Percentiles rank a stretch among this genome's conserved stretches.
Evolutionary conservation across 2,797 vertebrate species (phyloP).

Genomic region (Calcarius lapponicus): DNA sequence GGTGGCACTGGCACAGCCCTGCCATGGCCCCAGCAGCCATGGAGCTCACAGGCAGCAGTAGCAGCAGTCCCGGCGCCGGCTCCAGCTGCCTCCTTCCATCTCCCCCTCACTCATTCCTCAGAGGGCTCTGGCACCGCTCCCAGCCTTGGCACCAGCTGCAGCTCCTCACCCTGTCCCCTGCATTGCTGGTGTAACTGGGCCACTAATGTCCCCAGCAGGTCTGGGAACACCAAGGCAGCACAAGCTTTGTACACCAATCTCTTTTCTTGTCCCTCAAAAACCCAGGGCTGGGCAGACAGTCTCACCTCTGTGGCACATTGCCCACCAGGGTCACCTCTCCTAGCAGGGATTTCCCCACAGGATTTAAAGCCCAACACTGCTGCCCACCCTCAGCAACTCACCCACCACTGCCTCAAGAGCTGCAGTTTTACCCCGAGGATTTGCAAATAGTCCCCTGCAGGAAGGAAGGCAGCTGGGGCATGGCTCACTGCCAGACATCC

Average conservation of each 20-base stretch:
- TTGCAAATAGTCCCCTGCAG: neutral
- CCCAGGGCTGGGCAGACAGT: neutral
- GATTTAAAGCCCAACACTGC: fast-evolving
- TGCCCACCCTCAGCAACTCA: neutral
- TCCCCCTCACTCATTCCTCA: conserved; percentile 28
- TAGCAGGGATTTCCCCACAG: fast-evolving
- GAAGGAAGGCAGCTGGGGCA: neutral
- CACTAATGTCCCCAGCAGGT: neutral
- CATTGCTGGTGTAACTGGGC: neutral
- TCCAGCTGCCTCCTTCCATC: conserved; percentile 58
- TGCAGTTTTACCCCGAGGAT: neutral
- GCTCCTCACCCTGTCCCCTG: neutral
- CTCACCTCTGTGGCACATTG: fast-evolving
- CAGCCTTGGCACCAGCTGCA: neutral
- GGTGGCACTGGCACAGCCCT: neutral
- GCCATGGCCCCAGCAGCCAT: neutral
- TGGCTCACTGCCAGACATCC: neutral
- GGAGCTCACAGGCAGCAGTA: neutral
- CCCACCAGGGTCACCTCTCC: neutral
- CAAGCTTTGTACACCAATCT: neutral
- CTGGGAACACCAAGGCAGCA: neutral
- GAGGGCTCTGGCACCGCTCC: neutral
- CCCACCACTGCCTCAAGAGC: neutral
- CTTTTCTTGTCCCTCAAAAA: neutral
- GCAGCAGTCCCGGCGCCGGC: neutral